Conservation (phyloP, 2,113 vertebrate genomes). For the Syrmaticus mikado region DNA sequence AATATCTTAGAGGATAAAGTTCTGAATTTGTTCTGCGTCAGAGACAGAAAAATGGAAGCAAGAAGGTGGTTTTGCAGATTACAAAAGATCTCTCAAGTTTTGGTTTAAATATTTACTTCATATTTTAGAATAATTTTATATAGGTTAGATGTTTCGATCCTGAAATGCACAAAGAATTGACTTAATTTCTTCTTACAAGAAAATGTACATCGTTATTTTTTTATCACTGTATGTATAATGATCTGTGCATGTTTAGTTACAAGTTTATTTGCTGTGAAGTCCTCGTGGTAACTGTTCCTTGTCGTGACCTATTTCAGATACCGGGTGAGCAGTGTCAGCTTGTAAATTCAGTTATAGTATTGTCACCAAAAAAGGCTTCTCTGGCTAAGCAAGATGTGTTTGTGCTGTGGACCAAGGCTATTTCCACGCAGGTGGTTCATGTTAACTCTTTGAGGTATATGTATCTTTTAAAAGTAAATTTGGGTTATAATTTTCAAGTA, state of each 20-base stretch:
- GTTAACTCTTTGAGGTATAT: background rate
- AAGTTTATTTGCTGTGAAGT: slow-evolving; percentile 56
- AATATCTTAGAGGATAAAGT: slow-evolving; percentile 58
- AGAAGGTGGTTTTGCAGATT: slow-evolving; percentile 58
- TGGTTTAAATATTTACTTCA: slow-evolving; percentile 62
- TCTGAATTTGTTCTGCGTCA: slow-evolving; percentile 29
- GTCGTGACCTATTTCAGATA: slow-evolving; percentile 61
- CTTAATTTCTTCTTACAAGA: slow-evolving; percentile 70
- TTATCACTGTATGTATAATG: slow-evolving; percentile 64
- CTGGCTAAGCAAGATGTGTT: slow-evolving; percentile 47
- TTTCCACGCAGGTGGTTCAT: background rate
- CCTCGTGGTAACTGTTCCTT: slow-evolving; percentile 49
- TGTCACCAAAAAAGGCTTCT: slow-evolving; percentile 34
- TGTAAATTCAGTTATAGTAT: slow-evolving; percentile 50
- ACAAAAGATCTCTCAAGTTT: slow-evolving; percentile 44
- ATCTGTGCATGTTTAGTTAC: slow-evolving; percentile 58
- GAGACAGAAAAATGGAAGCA: slow-evolving; percentile 30
- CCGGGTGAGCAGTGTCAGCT: slow-evolving; percentile 42
- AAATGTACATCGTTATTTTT: slow-evolving; percentile 68
- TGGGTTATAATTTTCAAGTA: background rate
- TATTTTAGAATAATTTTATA: slow-evolving; percentile 67
- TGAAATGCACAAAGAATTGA: slow-evolving; percentile 68
- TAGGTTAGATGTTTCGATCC: slow-evolving; percentile 61
- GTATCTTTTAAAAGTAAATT: background rate
- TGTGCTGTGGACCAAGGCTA: slow-evolving; percentile 29